Base-by-base conservation (phyloP, 1,140 invertebrate species). In the Octopus bimaculoides region DNA sequence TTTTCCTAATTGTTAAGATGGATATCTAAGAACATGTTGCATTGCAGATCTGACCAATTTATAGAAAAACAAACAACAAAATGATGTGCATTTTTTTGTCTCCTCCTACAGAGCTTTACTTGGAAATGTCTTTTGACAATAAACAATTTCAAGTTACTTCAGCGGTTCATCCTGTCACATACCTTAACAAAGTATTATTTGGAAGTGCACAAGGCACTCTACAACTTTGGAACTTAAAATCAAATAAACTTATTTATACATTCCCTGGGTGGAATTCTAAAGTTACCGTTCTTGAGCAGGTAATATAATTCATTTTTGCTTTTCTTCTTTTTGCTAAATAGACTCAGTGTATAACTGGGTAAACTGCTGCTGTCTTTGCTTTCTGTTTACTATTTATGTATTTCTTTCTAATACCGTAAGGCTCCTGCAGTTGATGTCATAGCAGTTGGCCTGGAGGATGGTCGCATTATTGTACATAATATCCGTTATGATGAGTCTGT, bases 141-240 rank as follows among this genome's bases (percentile, higher is more conserved):
- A 88, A 92, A 0, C 89, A 89, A 17, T 98, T 98, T 88, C 91
- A 93, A 85, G 93, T 98, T 12, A 94, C 94, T 0, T 91, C 94
- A 0, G 82, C 98, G 3, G 91, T 94, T 75, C 97, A 99, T 92
- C 97, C 97, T 4, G 93, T 92, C 74, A 97, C 97, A 0, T 99
- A 99, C 87, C 89, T 97, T 4, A 98, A 99, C 88, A 99, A 99
- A 91, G 93, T 99, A 75, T 88, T 99, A n/a, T 89, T 99, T 75
- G 97, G 95, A 14, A 97, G 96, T 84, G 91, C 94, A 78, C 95
- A 98, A 89, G 98, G 97, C 0, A 88, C 91, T 61, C 82, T 99
- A 80, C 96, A 98, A 85, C 89, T 99, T 75, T 97, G 96, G 95
- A 99, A 99, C 91, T 90, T 99, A 5, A 94, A 94, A 78, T 93